Base-by-base conservation (phyloP, 1,140 invertebrate genomes). In the Drosophila setifemur region DNA sequence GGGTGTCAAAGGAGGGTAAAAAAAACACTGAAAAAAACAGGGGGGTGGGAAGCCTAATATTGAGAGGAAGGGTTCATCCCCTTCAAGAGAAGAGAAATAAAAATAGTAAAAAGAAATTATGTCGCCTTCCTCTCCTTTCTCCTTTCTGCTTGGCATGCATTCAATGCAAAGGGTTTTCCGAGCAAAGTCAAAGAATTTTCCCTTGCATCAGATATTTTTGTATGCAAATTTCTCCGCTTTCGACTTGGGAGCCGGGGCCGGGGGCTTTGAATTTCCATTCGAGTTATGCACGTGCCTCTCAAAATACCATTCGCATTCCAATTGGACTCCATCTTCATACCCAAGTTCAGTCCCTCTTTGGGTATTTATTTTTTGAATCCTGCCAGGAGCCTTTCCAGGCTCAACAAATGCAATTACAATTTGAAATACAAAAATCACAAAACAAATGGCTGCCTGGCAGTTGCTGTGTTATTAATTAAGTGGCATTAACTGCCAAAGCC, bases 391-490 rank as follows among this genome's bases (percentile, higher is more conserved):
- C n/a, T n/a, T n/a, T n/a, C n/a, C n/a, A n/a, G 73, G 72, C 12
- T 23, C 23, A 47, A 33, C 60, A 64, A 73, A 78, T 78, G 54
- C 37, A 77, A 69, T 82, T 68, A 55, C 68, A 77, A 72, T 67
- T 63, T 44, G 7, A 64, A 57, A 57, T n/a, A n/a, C 49, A 49
- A 21, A 53, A 52, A 44, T 23, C 23, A 33, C 18, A 55, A 23
- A 25, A 12, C 23, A 58, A 73, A 37, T 70, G 48, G 47, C 37
- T 25, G 29, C 72, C 39, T 58, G 42, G 57, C 60, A 54, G 47
- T 61, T 37, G 14, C 39, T 31, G 50, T 61, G 64, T 71, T 85
- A 83, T 83, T 85, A 83, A 83, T 85, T 83, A 85, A 78, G 45
- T 67, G 74, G 81, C 70, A 83, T 85, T 83, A 83, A 67, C 39